Base-by-base conservation (phyloP, 1,140 invertebrate genomes). In the Aricia agestis region DNA sequence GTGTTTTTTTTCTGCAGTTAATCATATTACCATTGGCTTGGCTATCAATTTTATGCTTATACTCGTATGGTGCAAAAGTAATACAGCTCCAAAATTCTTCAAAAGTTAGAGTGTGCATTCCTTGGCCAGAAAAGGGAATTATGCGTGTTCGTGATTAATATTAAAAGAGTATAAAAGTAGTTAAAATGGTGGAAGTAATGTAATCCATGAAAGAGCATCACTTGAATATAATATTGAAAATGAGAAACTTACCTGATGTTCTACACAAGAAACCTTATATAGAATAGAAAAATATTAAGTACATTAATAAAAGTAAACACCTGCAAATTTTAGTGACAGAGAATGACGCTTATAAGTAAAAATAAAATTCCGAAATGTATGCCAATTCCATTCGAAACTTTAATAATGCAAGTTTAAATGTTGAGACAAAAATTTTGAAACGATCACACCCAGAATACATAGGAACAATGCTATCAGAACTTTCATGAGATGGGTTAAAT, bases 391-490 rank as follows among this genome's bases (percentile, higher is more conserved):
- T 78, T 78, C 73, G 32, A 72, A 74, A 76, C 32, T 69, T 68
- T 67, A 65, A 68, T 78, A 68, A 81, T 72, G 76, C 19, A 74
- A 82, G 59, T 68, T 79, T 81, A 78, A 75, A 41, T 75, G 57
- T 78, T 52, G 67, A 74, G 71, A 70, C 71, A 68, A 67, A 77
- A 84, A 81, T 83, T 84, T 87, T 81, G 76, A 76, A 31, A 75
- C 77, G 82, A 79, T 77, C 70, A 75, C 68, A 80, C 73, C 72
- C 83, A 89, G 87, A 87, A 89, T 87, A 87, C 85, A 84, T 74
- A 74, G 71, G 79, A 72, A 74, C 31, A 74, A 70, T 70, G 25
- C 75, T 72, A 73, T 65, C 10, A 63, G 59, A 63, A 63, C 17
- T 63, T 19, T 63, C 18, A 63, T 11, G 19, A 63, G 59, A 63